Conservation (phyloP, 2,797 vertebrate species). For the Monodelphis domestica region DNA sequence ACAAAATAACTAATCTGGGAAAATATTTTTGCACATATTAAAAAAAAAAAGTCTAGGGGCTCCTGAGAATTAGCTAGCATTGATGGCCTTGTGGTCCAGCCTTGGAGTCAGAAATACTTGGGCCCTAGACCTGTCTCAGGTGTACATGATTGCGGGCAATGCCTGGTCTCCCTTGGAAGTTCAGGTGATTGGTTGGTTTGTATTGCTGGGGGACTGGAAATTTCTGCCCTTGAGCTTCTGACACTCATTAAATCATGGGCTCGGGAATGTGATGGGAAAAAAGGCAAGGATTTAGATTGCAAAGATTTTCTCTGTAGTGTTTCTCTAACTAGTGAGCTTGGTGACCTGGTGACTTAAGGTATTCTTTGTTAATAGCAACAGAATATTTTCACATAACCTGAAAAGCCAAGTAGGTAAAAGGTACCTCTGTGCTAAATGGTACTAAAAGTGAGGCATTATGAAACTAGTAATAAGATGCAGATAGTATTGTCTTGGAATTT, state of each 20-base stretch:
- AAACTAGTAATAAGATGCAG: not conserved
- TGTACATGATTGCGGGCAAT: not conserved
- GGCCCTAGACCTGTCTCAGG: no score
- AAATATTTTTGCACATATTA: no score
- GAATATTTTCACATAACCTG: not conserved
- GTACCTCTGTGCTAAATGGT: not conserved
- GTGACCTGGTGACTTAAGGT: not conserved
- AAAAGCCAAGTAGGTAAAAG: not conserved
- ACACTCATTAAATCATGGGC: not conserved
- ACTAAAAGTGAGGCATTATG: not conserved
- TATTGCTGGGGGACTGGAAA: not conserved
- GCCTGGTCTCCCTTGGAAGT: not conserved
- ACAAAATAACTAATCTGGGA: no score
- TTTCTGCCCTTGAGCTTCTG: not conserved
- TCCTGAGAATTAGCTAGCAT: not conserved
- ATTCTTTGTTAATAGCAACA: not conserved
- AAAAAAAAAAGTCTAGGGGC: not conserved
- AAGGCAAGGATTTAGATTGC: not conserved
- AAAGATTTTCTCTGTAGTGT: not conserved
- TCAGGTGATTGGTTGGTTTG: not conserved
- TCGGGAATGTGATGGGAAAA: not conserved
- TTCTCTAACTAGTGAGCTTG: not conserved
- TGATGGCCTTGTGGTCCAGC: not conserved
- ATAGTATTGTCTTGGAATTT: not conserved
- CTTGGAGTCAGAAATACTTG: not conserved